Evolutionary conservation across 2,888 invertebrate species (phyloP).

Genomic region (Gryllus longicercus): DNA sequence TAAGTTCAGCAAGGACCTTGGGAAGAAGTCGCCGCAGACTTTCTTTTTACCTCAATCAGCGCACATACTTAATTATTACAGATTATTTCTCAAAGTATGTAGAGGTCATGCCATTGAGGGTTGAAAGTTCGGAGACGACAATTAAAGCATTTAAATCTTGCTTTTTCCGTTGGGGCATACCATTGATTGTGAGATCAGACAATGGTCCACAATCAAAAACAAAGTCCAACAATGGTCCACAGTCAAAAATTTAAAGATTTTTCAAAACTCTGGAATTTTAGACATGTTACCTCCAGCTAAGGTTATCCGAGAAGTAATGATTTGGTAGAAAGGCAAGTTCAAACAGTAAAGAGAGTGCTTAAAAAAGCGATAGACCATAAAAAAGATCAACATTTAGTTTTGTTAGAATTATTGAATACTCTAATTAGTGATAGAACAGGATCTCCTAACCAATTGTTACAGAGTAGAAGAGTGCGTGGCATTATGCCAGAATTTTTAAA

Average conservation of each 20-base stretch:
- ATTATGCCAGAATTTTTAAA: background rate
- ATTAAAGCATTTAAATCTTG: background rate
- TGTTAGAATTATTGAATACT: background rate
- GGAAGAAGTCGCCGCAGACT: background rate
- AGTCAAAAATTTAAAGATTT: conserved; percentile 12
- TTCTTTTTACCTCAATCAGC: background rate
- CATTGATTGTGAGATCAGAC: background rate
- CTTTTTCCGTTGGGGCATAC: background rate
- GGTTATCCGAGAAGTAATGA: background rate
- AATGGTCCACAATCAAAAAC: conserved; percentile 1
- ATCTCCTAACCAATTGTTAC: background rate
- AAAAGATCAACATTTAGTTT: background rate
- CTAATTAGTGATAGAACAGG: background rate
- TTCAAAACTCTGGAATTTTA: conserved; percentile 17
- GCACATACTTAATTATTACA: background rate
- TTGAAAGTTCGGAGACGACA: too few relatives aligned
- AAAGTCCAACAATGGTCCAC: too few relatives aligned
- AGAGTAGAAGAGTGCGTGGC: background rate
- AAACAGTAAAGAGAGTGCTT: background rate
- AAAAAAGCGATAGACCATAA: background rate
- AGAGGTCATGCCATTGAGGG: background rate
- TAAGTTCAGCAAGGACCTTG: background rate
- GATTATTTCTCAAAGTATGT: conserved; percentile 21
- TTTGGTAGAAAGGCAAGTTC: background rate
- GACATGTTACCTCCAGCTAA: conserved; percentile 11